Conservation (phyloP, 2,797 vertebrate genomes). For the Parambassis ranga region DNA sequence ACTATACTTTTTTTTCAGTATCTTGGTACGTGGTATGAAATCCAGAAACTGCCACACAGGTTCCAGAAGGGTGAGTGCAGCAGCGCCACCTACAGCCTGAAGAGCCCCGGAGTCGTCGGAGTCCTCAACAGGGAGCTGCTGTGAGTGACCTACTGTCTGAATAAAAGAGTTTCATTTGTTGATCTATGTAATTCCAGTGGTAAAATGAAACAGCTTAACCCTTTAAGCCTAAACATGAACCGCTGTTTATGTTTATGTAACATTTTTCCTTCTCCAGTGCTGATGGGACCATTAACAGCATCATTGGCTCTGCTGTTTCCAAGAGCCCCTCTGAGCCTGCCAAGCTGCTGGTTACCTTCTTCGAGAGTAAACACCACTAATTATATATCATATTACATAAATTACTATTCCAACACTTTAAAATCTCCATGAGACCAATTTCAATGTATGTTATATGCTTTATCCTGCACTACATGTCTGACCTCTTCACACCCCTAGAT, state of each 20-base stretch:
- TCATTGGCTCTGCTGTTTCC: slow-evolving; percentile 75
- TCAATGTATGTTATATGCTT: too few species aligned
- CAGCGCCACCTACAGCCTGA: slow-evolving; percentile 82
- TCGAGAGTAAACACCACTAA: slow-evolving; percentile 58
- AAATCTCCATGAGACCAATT: neutral
- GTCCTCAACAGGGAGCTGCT: slow-evolving; percentile 84
- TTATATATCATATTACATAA: neutral
- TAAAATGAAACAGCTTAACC: neutral
- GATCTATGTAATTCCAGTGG: too few species aligned
- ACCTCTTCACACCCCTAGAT: slow-evolving; percentile 60
- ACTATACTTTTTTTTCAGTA: slow-evolving; percentile 75
- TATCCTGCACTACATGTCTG: too few species aligned
- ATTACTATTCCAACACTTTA: neutral
- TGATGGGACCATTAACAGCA: slow-evolving; percentile 45
- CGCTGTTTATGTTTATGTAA: neutral
- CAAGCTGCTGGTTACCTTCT: slow-evolving; percentile 84
- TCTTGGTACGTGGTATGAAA: slow-evolving; percentile 86
- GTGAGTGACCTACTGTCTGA: slow-evolving; percentile 76
- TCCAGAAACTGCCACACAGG: slow-evolving; percentile 78
- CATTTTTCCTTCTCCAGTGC: slow-evolving; percentile 22
- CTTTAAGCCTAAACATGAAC: neutral
- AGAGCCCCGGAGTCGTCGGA: slow-evolving; percentile 79
- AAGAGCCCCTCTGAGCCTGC: slow-evolving; percentile 79
- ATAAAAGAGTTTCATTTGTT: neutral
- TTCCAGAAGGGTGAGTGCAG: slow-evolving; percentile 84